Evolutionary conservation across 2,797 vertebrate species (phyloP), one percentile per base, ranked within the genome.

Genomic region (Aeoliscus strigatus): DNA sequence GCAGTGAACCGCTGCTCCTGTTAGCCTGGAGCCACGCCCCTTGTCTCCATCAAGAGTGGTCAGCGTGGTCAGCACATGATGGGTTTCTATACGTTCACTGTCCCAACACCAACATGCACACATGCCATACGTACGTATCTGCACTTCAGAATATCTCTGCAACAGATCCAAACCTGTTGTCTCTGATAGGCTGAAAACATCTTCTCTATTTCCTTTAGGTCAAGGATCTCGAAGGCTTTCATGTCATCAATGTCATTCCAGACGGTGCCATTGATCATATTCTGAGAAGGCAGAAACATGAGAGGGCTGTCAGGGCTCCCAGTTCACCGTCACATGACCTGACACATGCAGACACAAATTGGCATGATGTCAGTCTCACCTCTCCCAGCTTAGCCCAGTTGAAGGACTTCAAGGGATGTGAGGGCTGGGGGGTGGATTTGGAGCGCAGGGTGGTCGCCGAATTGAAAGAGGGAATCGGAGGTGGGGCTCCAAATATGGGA

Each of bases 171-270:
- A 90, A 98, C 96, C 91, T 98, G 95, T 55, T 98, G 95, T 81
- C 93, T 91, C 79, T 98, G 96, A 84, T 98, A 98, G 0, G 96
- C 96, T 0, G 96, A 98, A 74, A 98, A 98, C 93, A 96, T 97
- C 85, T 94, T 96, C 80, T 98, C 96, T 56, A 98, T 96, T 72
- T 98, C 96, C 64, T 95, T 91, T 50, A 98, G 88, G 74, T 98
- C 95, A 17, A 98, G 79, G 25, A 92, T 86, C 75, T 91, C 91
- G 83, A 95, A 98, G 9, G 93, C 91, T 70, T 82, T 87, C 64
- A 91, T 84, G 79, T 98, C 96, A 54, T 98, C 96, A 3, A 98
- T 94, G 51, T 95, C 93, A 47, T 90, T 91, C 95, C 96, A 98
- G 58, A 98, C 90, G 14, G 95, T 97, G 46, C 91, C 92, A 21